Conservation (phyloP, 1,140 invertebrate species). For the Cephus cinctus region DNA sequence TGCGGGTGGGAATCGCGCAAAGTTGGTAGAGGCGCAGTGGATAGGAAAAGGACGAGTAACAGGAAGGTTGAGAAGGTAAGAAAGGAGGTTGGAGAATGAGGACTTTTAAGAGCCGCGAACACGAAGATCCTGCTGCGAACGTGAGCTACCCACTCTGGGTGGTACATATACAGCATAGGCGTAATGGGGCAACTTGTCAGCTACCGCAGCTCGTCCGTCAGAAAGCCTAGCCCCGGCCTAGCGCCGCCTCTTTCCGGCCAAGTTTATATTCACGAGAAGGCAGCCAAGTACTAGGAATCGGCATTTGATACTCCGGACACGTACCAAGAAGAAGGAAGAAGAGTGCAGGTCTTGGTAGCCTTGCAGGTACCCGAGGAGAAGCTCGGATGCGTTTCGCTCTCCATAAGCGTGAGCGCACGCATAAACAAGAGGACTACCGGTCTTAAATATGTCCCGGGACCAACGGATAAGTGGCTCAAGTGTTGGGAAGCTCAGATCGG, state of each 20-base stretch:
- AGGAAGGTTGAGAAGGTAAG: background rate
- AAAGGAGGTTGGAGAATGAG: background rate
- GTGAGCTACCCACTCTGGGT: conserved; percentile 39
- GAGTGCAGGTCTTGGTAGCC: background rate
- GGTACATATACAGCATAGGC: conserved; percentile 36
- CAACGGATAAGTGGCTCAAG: conserved; percentile 13
- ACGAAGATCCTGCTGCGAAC: conserved; percentile 36
- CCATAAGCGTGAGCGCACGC: conserved; percentile 33
- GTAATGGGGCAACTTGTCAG: conserved; percentile 48
- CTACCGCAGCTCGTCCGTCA: conserved; percentile 44
- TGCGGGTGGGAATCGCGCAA: too few species aligned
- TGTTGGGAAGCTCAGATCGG: conserved; percentile 16
- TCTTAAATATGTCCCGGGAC: conserved; percentile 36
- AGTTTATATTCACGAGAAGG: conserved; percentile 29
- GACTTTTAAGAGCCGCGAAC: conserved; percentile 35
- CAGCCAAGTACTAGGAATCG: conserved; percentile 30
- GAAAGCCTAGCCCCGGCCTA: conserved; percentile 16
- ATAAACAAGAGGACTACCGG: conserved; percentile 41
- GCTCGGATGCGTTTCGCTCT: conserved; percentile 21
- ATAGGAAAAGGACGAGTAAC: background rate
- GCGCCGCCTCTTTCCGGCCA: conserved; percentile 13
- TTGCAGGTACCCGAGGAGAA: conserved; percentile 3
- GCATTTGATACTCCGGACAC: conserved; percentile 39
- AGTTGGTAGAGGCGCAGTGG: too few species aligned
- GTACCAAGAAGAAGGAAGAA: conserved; percentile 20